Percentiles rank a stretch among this genome's conserved stretches.
These are phyloP conservation scores for Acrocera orbiculus DNA, from an alignment of 2,888 invertebrate genomes.

Conservation along the genomic window DNA sequence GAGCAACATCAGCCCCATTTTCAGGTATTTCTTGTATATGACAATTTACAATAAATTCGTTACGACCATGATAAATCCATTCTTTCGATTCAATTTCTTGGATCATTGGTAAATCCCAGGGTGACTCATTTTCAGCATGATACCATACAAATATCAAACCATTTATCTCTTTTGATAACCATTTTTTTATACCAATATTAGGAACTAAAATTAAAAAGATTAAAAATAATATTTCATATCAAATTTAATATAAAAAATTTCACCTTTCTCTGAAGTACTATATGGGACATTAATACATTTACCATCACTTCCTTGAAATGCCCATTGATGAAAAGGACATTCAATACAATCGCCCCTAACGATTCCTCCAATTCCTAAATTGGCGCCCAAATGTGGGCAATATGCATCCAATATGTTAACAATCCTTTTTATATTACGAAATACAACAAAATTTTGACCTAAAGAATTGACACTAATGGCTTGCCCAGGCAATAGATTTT, in stretches of 20 bases:
- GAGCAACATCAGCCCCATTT: conserved; percentile 74
- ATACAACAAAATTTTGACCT: conserved; percentile 55
- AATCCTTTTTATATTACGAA: conserved; percentile 42
- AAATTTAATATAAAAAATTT: conserved; percentile 1
- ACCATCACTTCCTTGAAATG: conserved; percentile 57
- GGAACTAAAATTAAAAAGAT: conserved; percentile 37
- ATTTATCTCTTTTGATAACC: conserved; percentile 51
- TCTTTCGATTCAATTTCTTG: conserved; percentile 35
- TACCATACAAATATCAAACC: conserved; percentile 68
- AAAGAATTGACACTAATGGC: conserved; percentile 45
- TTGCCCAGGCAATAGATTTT: conserved; percentile 36
- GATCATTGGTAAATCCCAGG: conserved; percentile 48
- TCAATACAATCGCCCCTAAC: conserved; percentile 62
- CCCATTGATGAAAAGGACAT: conserved; percentile 84
- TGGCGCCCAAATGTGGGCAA: conserved; percentile 81
- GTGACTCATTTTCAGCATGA: conserved; percentile 51
- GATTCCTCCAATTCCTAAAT: conserved; percentile 61
- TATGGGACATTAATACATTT: conserved; percentile 59
- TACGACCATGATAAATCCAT: conserved; percentile 56
- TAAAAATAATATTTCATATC: conserved; percentile 4
- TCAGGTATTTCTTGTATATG: conserved; percentile 73
- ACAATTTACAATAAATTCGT: conserved; percentile 56
- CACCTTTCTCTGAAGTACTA: conserved; percentile 35
- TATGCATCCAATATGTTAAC: conserved; percentile 65
- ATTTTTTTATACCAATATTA: conserved; percentile 48